Conservation (phyloP, 2,888 invertebrate genomes). For the Drosophila pseudotakahashii region DNA sequence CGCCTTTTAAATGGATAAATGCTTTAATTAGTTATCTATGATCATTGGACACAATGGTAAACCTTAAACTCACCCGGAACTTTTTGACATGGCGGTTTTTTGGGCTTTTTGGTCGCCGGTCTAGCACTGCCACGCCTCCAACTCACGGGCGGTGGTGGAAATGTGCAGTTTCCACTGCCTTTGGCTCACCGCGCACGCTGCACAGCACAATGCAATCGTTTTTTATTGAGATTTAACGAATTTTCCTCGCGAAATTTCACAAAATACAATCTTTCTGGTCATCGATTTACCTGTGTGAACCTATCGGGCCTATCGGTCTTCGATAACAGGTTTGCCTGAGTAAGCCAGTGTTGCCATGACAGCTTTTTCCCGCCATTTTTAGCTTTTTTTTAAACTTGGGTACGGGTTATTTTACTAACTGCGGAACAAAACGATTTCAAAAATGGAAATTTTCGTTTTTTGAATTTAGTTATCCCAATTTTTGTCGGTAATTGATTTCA, state of each 20-base stretch:
- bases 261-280: background rate
- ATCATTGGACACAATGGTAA: background rate
- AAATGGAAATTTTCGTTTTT: too few species aligned
- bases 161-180: background rate
- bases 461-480: too few species aligned
- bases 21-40: background rate
- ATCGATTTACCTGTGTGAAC: too few species aligned
- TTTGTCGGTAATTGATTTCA: too few species aligned
- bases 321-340: too few species aligned
- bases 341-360: too few species aligned
- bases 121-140: background rate
- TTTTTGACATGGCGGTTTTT: slow-evolving; percentile 59
- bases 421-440: too few species aligned
- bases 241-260: slow-evolving; percentile 20
- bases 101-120: slow-evolving; percentile 13
- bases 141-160: background rate
- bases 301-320: background rate
- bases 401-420: too few species aligned
- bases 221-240: slow-evolving; percentile 7
- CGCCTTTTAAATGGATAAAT: slow-evolving; percentile 9
- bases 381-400: too few species aligned
- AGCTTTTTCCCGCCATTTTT: too few species aligned
- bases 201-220: background rate
- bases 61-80: slow-evolving; percentile 59
- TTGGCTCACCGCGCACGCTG: background rate